Conservation (phyloP, 2,113 vertebrate genomes). For the Aegotheles bennettii region DNA sequence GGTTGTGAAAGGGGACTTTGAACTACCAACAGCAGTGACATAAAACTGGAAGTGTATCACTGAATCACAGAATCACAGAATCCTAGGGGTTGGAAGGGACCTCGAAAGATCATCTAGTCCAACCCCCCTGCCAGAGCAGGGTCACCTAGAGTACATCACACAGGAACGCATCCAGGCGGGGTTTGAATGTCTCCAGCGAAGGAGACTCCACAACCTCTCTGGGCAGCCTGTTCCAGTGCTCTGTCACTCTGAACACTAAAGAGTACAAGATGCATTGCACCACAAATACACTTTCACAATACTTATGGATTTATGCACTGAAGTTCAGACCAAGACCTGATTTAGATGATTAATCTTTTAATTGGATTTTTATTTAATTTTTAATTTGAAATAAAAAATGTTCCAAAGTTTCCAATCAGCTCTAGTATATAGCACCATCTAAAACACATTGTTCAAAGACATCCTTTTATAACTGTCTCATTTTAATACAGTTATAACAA, state of each 20-base stretch:
- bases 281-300: not conserved
- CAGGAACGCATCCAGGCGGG: no score
- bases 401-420: not conserved
- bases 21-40: not conserved
- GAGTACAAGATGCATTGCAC: not conserved
- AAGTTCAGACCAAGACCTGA: not conserved
- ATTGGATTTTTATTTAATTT: not conserved
- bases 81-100: no score
- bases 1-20: not conserved
- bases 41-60: not conserved
- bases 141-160: no score
- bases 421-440: not conserved
- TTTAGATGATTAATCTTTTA: not conserved
- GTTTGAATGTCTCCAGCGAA: no score
- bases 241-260: no score
- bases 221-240: no score
- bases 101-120: no score
- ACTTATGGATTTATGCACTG: not conserved
- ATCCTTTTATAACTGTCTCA: not conserved
- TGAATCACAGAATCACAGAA: no score
- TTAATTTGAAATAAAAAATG: not conserved
- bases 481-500: not conserved
- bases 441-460: not conserved
- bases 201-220: no score
- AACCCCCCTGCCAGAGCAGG: no score